phyloP scores from a whole-genome alignment of 2,888 invertebrate species.

The Drosophila austrosaltans region DNA sequence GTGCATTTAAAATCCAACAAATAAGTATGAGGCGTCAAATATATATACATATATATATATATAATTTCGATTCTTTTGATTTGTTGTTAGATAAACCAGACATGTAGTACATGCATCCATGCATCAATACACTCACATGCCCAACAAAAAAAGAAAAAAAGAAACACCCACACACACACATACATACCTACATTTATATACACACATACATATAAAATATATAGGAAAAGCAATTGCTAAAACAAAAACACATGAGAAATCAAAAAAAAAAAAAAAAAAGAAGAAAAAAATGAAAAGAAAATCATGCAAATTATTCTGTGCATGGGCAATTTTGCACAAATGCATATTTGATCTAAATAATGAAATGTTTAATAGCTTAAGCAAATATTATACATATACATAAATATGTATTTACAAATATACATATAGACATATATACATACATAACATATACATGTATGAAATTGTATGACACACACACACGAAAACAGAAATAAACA shows the following conservation, averaged over 20 bases:
- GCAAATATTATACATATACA: slow-evolving; percentile 6
- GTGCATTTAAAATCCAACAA: slow-evolving; percentile 65
- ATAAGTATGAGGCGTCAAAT: slow-evolving; percentile 28
- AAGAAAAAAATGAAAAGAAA: neutral
- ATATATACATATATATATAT: neutral
- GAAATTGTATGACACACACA: neutral
- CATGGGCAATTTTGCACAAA: slow-evolving; percentile 7
- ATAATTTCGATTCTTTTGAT: slow-evolving; percentile 9
- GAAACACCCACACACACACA: neutral
- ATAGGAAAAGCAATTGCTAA: slow-evolving; percentile 8
- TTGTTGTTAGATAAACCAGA: slow-evolving; percentile 9
- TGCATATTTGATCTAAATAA: slow-evolving; percentile 11
- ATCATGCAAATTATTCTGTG: slow-evolving; percentile 13
- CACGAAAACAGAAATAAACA: neutral
- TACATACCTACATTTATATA: slow-evolving; percentile 22
- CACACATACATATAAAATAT: slow-evolving; percentile 18
- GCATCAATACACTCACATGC: neutral
- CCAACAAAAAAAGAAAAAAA: neutral
- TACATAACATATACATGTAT: neutral
- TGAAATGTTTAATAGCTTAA: slow-evolving; percentile 36
- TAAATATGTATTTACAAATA: neutral
- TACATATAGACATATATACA: neutral
- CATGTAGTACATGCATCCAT: neutral
- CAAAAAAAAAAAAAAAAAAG: neutral
- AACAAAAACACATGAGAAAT: neutral